Conservation (phyloP, 2,888 invertebrate species). For the Sinelater perroti region DNA sequence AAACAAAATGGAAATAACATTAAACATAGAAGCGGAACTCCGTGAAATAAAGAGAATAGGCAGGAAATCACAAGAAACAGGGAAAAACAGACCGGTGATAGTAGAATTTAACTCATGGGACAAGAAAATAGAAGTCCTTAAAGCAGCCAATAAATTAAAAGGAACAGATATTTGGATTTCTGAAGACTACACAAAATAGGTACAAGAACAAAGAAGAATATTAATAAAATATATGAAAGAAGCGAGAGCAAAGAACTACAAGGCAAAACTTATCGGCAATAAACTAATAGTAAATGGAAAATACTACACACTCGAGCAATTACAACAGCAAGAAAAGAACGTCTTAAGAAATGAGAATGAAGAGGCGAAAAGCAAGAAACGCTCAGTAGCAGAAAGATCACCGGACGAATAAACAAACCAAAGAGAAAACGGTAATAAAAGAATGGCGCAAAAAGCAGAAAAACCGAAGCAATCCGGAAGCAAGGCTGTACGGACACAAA, state of each 20-base stretch:
- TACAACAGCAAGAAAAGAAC: conserved; percentile 7
- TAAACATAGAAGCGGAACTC: conserved; percentile 16
- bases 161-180: conserved; percentile 17
- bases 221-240: conserved; percentile 14
- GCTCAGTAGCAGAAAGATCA: too few species aligned
- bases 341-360: too few species aligned
- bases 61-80: conserved; percentile 4
- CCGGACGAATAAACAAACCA: too few species aligned
- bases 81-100: conserved; percentile 10
- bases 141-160: conserved; percentile 18
- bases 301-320: conserved; percentile 6
- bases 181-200: conserved; percentile 20
- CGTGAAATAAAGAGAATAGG: conserved; percentile 16
- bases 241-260: conserved; percentile 12
- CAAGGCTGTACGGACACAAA: too few species aligned
- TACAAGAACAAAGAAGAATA: conserved; percentile 23
- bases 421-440: too few species aligned
- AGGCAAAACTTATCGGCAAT: not conserved
- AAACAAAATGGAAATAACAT: conserved; percentile 8
- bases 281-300: conserved; percentile 6
- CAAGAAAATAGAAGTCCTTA: conserved; percentile 19
- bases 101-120: conserved; percentile 13
- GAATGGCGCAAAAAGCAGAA: too few species aligned
- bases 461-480: too few species aligned
- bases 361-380: too few species aligned